Evolutionary conservation across 2,113 vertebrate species (phyloP).

Genomic region (Embiotoca jacksoni): DNA sequence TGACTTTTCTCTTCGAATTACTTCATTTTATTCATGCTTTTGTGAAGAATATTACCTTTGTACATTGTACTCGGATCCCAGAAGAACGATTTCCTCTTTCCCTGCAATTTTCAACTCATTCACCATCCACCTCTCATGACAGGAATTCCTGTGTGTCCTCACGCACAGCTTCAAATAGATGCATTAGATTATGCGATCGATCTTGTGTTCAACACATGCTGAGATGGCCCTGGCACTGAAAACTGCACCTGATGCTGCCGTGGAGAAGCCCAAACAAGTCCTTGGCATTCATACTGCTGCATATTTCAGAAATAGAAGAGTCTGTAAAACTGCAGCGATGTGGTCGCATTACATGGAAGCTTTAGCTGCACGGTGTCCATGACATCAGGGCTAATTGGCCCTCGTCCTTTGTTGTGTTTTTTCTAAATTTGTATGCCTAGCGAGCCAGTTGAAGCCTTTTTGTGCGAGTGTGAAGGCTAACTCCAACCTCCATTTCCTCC

Average conservation of each 20-base stretch:
- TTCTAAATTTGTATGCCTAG: not conserved
- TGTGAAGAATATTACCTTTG: not conserved
- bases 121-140: not conserved
- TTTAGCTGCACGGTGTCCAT: slow-evolving; percentile 3
- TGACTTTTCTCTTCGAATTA: not conserved
- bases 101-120: not conserved
- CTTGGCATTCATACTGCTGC: slow-evolving; percentile 12
- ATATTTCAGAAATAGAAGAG: slow-evolving; percentile 8
- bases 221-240: slow-evolving; percentile 22
- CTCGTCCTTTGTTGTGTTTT: not conserved
- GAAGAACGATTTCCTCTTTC: not conserved
- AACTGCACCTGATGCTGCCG: slow-evolving; percentile 1
- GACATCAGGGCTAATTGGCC: slow-evolving; percentile 35
- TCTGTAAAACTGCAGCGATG: slow-evolving; percentile 10
- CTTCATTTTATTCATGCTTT: not conserved
- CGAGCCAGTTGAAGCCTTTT: not conserved
- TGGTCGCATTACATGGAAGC: not conserved
- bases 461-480: not conserved
- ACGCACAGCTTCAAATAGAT: slow-evolving; percentile 17
- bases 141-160: not conserved
- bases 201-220: slow-evolving; percentile 38
- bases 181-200: slow-evolving; percentile 37
- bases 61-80: too few relatives aligned
- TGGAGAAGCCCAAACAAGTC: slow-evolving; percentile 34
- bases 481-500: slow-evolving; percentile 11